These are phyloP conservation scores for Cyclophora albipunctata DNA, from an alignment of 2,888 invertebrate species.

Conservation along the genomic window DNA sequence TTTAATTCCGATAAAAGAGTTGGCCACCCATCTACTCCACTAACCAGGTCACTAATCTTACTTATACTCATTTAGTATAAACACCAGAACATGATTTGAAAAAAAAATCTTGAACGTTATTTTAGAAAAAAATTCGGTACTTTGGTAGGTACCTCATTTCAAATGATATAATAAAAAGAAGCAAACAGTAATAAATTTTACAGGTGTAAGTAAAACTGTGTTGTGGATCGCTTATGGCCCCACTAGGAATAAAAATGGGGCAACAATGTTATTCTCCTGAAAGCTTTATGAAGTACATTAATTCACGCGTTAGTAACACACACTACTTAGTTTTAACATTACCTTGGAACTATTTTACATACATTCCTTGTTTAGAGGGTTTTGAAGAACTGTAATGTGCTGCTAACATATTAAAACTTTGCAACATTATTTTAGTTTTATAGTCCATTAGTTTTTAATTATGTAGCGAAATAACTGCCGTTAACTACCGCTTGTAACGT, in stretches of 20 bases:
- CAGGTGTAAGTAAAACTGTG: slow-evolving; percentile 1
- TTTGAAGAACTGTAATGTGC: slow-evolving; percentile 1
- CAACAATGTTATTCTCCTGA: slow-evolving; percentile 25
- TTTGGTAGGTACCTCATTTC: no score
- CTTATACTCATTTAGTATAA: no score
- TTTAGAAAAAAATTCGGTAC: no score
- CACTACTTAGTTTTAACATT: slow-evolving; percentile 27
- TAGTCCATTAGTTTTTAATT: no score
- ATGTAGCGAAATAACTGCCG: no score
- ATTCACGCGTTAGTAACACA: slow-evolving; percentile 21
- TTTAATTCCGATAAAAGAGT: no score
- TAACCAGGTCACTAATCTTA: no score
- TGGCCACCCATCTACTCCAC: no score
- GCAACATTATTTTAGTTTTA: no score
- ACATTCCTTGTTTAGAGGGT: neutral
- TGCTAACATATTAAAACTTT: neutral
- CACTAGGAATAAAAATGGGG: slow-evolving; percentile 30
- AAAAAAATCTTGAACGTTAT: no score
- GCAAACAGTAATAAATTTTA: neutral
- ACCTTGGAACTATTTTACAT: slow-evolving; percentile 14
- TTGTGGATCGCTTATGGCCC: slow-evolving; percentile 16
- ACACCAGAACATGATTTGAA: no score
- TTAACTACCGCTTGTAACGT: no score
- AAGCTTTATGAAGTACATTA: slow-evolving; percentile 30
- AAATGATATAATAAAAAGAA: neutral